Evolutionary conservation across 2,888 invertebrate species (phyloP).

Genomic region (Scaeva pyrastri): DNA sequence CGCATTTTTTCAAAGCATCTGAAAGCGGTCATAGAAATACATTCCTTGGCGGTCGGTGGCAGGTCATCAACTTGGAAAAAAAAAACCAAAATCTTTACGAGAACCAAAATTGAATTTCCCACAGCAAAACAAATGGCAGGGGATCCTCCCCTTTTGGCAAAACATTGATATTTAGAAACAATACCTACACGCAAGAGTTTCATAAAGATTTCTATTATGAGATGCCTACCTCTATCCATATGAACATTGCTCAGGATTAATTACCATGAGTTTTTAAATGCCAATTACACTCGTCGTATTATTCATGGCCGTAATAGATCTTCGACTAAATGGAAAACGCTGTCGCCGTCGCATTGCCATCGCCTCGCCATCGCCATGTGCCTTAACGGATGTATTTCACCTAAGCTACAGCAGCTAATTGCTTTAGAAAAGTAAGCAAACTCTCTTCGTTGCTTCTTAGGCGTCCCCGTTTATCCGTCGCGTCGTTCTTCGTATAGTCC

Average conservation of each 20-base stretch:
- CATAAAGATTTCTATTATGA: constrained; percentile 57
- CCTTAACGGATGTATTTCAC: background rate
- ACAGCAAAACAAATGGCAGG: constrained; percentile 7
- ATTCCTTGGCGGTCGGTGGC: background rate
- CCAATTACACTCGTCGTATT: constrained; percentile 70
- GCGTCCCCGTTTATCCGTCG: background rate
- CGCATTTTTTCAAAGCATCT: no score
- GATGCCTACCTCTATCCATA: background rate
- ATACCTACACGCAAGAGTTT: constrained; percentile 15
- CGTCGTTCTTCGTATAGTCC: background rate
- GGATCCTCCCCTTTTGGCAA: background rate
- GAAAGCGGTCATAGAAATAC: background rate
- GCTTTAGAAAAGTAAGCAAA: constrained; percentile 32
- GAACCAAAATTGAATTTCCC: background rate
- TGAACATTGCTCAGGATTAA: constrained; percentile 45
- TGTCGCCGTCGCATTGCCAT: background rate
- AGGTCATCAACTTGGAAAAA: background rate
- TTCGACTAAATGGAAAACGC: constrained; percentile 50
- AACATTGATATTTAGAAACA: background rate
- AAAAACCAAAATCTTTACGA: background rate
- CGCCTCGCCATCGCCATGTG: background rate
- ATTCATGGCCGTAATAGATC: constrained; percentile 69
- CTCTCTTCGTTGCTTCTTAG: constrained; percentile 18
- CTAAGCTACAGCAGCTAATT: constrained; percentile 55
- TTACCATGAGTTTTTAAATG: constrained; percentile 66